These are phyloP conservation scores for Dicaeum eximium DNA, from an alignment of 2,113 vertebrate species.

Conservation along the genomic window DNA sequence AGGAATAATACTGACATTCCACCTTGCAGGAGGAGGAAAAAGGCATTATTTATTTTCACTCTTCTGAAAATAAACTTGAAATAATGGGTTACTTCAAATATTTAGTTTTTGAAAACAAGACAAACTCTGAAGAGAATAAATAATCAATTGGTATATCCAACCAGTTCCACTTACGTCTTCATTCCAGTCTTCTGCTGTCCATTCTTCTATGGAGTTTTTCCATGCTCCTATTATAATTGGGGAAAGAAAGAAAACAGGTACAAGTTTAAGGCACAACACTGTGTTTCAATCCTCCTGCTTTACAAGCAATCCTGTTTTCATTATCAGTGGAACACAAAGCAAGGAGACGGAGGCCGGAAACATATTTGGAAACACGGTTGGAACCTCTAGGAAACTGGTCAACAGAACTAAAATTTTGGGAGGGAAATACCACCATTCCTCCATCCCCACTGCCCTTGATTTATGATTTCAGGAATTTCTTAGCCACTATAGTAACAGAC, in stretches of 20 bases:
- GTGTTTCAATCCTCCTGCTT: neutral
- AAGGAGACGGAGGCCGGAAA: neutral
- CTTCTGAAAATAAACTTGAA: neutral
- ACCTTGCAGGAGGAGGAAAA: neutral
- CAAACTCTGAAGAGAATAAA: neutral
- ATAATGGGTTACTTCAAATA: neutral
- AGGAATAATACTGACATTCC: neutral
- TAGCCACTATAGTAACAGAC: neutral
- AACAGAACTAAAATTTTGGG: neutral
- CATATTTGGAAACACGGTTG: neutral
- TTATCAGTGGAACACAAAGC: neutral
- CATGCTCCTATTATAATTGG: slow-evolving; percentile 77
- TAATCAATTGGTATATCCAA: neutral
- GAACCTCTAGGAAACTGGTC: neutral
- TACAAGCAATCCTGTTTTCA: neutral
- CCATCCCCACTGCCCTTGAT: neutral
- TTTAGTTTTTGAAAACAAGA: neutral
- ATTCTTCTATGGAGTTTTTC: slow-evolving; percentile 90
- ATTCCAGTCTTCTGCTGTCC: slow-evolving; percentile 94
- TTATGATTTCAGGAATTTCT: neutral
- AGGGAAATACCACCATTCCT: neutral
- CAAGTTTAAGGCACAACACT: neutral
- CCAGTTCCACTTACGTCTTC: slow-evolving; percentile 85
- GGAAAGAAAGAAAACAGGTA: neutral
- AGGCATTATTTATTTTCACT: neutral